Evolutionary conservation across 1,140 invertebrate genomes (phyloP).

Genomic region (Drosophila willistoni): DNA sequence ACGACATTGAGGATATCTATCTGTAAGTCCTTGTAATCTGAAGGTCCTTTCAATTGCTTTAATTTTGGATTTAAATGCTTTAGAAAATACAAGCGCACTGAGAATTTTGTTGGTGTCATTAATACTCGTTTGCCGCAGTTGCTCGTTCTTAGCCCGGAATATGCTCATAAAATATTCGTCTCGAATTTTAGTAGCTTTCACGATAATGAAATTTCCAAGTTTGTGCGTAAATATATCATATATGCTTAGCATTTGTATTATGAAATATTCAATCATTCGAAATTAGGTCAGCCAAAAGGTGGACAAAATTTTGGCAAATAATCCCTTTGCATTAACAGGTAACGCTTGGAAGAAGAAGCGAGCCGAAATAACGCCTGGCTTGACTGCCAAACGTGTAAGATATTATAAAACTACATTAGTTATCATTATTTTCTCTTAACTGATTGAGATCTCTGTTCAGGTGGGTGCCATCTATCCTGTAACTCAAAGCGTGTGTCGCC

Average conservation of each 20-base stretch:
- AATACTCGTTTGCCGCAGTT: constrained; percentile 66
- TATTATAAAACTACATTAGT: background rate
- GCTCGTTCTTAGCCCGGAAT: constrained; percentile 83
- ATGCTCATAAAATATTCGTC: constrained; percentile 83
- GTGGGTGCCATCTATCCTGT: constrained; percentile 62
- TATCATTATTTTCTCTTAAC: background rate
- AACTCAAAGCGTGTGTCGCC: constrained; percentile 43
- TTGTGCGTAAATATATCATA: constrained; percentile 32
- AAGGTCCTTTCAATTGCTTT: constrained; percentile 7
- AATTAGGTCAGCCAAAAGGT: constrained; percentile 48
- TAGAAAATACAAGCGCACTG: constrained; percentile 51
- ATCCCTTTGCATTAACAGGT: constrained; percentile 82
- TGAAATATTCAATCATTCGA: background rate
- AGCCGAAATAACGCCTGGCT: constrained; percentile 84
- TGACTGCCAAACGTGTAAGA: constrained; percentile 83
- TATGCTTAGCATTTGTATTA: background rate
- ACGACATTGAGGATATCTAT: constrained; percentile 63
- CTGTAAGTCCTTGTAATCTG: constrained; percentile 24
- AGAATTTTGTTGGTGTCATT: constrained; percentile 58
- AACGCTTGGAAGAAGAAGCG: constrained; percentile 85
- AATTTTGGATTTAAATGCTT: no score
- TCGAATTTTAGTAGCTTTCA: constrained; percentile 83
- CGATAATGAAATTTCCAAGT: constrained; percentile 58
- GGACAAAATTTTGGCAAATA: constrained; percentile 82
- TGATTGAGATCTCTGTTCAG: constrained; percentile 24